Conservation (phyloP, 1,140 invertebrate genomes). For the Aethina tumida region DNA sequence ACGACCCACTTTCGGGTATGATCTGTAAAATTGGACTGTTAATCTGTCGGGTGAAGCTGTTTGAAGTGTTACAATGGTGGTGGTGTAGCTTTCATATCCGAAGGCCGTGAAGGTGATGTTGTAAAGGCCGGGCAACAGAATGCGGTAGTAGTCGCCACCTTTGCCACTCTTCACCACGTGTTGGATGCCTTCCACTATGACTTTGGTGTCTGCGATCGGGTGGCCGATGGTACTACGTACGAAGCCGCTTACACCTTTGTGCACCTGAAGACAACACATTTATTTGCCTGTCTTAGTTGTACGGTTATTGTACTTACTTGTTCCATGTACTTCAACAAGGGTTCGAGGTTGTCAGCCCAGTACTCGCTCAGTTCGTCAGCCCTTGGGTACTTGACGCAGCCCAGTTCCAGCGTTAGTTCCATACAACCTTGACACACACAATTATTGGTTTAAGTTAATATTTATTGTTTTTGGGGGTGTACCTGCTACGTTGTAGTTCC, state of each 20-base stretch:
- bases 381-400: constrained; percentile 85
- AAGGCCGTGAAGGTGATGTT: constrained; percentile 62
- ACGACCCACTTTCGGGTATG: constrained; percentile 51
- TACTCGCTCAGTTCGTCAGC: constrained; percentile 62
- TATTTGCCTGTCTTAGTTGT: neutral
- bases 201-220: constrained; percentile 61
- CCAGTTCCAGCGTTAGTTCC: constrained; percentile 90
- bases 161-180: constrained; percentile 58
- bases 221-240: constrained; percentile 67
- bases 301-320: constrained; percentile 46
- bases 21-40: constrained; percentile 44
- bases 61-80: constrained; percentile 15
- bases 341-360: constrained; percentile 83
- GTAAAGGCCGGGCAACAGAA: constrained; percentile 81
- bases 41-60: neutral
- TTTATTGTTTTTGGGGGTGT: too few species aligned
- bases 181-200: constrained; percentile 60
- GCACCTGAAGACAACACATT: constrained; percentile 48
- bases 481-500: constrained; percentile 89
- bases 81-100: constrained; percentile 38
- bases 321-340: constrained; percentile 79
- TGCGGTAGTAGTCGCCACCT: constrained; percentile 87
- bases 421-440: too few species aligned
- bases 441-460: too few species aligned
- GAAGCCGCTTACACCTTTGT: constrained; percentile 79